These are phyloP conservation scores for Ericerus pela DNA, from an alignment of 1,140 invertebrate genomes.

Conservation along the genomic window DNA sequence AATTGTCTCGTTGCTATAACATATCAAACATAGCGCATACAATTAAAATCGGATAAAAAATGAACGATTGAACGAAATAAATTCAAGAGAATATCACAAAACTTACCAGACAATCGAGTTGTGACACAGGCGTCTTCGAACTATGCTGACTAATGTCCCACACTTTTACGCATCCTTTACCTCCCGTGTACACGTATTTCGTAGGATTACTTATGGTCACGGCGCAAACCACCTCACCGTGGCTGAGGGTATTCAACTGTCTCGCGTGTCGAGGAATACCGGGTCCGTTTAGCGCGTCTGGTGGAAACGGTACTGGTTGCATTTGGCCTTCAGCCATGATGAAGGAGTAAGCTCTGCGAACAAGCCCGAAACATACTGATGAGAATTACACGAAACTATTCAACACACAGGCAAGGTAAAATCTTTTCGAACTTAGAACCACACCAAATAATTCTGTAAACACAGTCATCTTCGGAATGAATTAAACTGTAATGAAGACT, in stretches of 20 bases:
- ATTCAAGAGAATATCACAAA: neutral
- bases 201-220: slow-evolving; percentile 72
- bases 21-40: slow-evolving; percentile 13
- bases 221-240: slow-evolving; percentile 77
- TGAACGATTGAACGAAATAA: neutral
- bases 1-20: slow-evolving; percentile 60
- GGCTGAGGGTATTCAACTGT: slow-evolving; percentile 58
- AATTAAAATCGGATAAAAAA: neutral
- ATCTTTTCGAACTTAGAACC: no score
- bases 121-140: slow-evolving; percentile 57
- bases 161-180: slow-evolving; percentile 80
- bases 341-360: slow-evolving; percentile 53
- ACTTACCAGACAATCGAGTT: slow-evolving; percentile 58
- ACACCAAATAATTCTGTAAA: no score
- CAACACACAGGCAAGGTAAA: no score
- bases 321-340: slow-evolving; percentile 52
- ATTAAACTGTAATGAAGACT: no score
- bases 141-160: slow-evolving; percentile 60
- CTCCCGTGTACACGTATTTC: slow-evolving; percentile 70
- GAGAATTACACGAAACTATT: no score
- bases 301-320: slow-evolving; percentile 64
- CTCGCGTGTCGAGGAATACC: slow-evolving; percentile 71
- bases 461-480: no score
- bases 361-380: no score
- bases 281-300: slow-evolving; percentile 76